Base-by-base conservation (phyloP, 2,113 vertebrate species). In the Dasyprocta punctata region DNA sequence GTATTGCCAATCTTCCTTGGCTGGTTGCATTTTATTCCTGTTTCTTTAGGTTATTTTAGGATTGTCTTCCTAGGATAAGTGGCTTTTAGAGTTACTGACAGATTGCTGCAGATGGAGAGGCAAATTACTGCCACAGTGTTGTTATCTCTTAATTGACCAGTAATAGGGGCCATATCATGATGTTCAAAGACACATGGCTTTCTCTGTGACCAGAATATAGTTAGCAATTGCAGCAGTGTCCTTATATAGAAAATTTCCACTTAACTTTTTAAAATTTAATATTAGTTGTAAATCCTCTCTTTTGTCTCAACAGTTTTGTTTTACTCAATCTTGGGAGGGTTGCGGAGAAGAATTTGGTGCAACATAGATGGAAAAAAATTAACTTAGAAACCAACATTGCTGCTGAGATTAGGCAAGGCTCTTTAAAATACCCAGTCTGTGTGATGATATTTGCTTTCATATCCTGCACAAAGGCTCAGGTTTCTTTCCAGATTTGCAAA, bases 111-210 rank as follows among this genome's bases (percentile, higher is more conserved):
- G 80, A 97, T 92, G 69, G 81, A 88, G 36, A 97, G 81, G 36
- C 92, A 98, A 98, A 96, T 92, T 94, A 67, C 24, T 86, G 33
- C 2, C 36, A 75, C 26, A 89, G 44, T 92, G 17, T 61, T 75
- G 73, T 97, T 97, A 95, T 96, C 30, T 89, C 73, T 96, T 96
- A 86, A 94, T 95, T 97, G 97, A 86, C 89, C 96, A 97, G 90
- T 95, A 82, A 95, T 73, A 83, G n/a, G 73, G 63, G 36, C 94
- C 86, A 7, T 75, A 84, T 69, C 17, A 92, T 54, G 38, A 93
- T 90, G 38, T 44, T 97, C 92, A 61, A 38, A 97, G 98, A 92
- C 96, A 97, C 92, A 90, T 41, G 47, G 44, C 60, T 92, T 33
- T 96, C 14, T 33, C 86, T 86, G 80, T 93, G 96, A 97, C 41